Conservation (phyloP, 2,888 invertebrate species). For the Scaeva pyrastri region DNA sequence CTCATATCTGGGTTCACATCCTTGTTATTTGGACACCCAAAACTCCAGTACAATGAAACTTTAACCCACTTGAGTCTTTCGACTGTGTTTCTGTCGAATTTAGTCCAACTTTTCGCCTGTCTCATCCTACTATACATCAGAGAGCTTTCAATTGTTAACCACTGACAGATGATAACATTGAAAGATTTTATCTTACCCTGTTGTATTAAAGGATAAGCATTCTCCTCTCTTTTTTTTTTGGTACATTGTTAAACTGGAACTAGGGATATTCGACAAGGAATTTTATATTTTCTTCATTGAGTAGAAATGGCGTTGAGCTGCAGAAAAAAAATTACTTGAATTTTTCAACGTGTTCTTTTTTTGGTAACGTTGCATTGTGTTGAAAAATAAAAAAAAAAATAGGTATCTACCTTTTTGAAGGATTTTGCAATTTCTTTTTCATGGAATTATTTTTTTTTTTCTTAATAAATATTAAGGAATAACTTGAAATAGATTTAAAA, state of each 20-base stretch:
- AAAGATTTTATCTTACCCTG: conserved; percentile 28
- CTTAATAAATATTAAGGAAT: no score
- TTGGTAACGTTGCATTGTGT: background rate
- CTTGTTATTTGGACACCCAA: no score
- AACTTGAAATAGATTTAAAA: no score
- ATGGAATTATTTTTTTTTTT: background rate
- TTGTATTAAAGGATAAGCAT: conserved; percentile 28
- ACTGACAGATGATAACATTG: conserved; percentile 43
- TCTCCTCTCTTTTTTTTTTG: background rate
- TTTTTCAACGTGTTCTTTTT: background rate
- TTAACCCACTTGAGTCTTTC: no score
- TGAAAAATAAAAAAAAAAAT: background rate
- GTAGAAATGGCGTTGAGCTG: conserved; percentile 3
- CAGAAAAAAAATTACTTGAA: background rate
- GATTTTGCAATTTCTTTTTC: background rate
- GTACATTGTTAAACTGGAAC: conserved; percentile 13
- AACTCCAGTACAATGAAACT: no score
- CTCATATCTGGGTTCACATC: no score
- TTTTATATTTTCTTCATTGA: conserved; percentile 14
- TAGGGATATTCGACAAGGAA: conserved; percentile 7
- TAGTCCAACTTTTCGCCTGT: background rate
- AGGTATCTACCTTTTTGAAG: background rate
- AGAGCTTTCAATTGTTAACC: conserved; percentile 39
- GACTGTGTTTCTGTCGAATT: no score
- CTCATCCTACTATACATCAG: background rate